Evolutionary conservation across 2,797 vertebrate genomes (phyloP).

Genomic region (Pyrocephalus nanus): DNA sequence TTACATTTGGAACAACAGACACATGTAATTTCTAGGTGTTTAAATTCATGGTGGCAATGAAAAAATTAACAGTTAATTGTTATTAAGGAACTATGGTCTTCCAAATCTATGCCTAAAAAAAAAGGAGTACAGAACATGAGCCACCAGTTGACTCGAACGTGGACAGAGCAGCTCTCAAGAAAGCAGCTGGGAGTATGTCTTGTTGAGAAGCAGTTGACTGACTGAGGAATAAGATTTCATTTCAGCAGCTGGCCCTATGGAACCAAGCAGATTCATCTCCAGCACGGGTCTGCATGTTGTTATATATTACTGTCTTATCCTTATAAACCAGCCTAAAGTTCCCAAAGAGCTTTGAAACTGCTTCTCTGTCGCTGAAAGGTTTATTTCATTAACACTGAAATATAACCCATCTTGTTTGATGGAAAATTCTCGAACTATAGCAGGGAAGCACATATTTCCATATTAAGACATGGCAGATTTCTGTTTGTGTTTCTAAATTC

Average conservation of each 20-base stretch:
- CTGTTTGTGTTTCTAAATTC: background rate
- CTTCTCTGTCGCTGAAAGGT: background rate
- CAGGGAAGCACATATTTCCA: background rate
- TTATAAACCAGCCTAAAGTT: background rate
- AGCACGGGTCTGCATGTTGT: background rate
- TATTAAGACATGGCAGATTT: background rate
- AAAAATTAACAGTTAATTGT: background rate
- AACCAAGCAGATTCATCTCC: background rate
- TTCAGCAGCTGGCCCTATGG: background rate
- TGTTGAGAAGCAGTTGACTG: background rate
- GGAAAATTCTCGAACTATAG: background rate
- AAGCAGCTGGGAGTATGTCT: background rate
- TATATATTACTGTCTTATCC: background rate
- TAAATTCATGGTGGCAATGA: background rate
- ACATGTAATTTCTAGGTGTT: background rate
- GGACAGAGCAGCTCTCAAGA: background rate
- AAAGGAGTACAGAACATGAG: background rate
- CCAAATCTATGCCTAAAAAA: background rate
- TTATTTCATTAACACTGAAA: background rate
- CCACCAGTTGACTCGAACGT: background rate
- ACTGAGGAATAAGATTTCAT: background rate
- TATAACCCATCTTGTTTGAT: background rate
- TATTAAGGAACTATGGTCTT: background rate
- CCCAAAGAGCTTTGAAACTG: background rate
- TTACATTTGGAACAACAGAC: background rate